Evolutionary conservation across 1,140 invertebrate species (phyloP).

Genomic region (Schlechtendalia chinensis): DNA sequence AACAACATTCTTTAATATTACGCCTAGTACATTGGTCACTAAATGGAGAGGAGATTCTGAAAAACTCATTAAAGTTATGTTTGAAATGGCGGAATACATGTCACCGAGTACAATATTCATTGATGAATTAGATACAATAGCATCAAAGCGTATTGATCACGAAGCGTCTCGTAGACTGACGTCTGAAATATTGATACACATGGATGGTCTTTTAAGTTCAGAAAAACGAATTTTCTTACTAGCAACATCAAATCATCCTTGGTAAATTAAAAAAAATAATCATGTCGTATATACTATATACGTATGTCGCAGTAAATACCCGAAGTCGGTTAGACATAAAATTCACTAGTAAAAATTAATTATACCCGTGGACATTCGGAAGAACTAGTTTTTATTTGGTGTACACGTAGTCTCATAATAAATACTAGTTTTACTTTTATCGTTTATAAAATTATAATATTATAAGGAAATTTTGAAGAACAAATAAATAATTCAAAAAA

Average conservation of each 20-base stretch:
- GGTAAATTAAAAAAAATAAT: conserved; percentile 60
- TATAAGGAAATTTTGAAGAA: too few species aligned
- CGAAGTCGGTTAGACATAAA: too few species aligned
- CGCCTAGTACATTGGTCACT: conserved; percentile 81
- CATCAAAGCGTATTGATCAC: conserved; percentile 75
- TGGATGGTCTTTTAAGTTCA: conserved; percentile 76
- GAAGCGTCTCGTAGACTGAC: conserved; percentile 90
- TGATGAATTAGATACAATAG: conserved; percentile 91
- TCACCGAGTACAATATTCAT: conserved; percentile 94
- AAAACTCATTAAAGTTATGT: conserved; percentile 83
- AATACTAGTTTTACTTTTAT: too few species aligned
- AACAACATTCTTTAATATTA: conserved; percentile 90
- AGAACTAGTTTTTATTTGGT: too few species aligned
- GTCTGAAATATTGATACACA: conserved; percentile 86
- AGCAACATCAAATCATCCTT: conserved; percentile 87
- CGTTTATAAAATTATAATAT: too few species aligned
- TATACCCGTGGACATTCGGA: too few species aligned
- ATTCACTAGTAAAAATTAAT: too few species aligned
- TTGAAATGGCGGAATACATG: conserved; percentile 84
- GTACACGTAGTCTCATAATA: too few species aligned
- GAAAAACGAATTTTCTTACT: conserved; percentile 75
- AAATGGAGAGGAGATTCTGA: conserved; percentile 96
- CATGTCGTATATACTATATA: too few species aligned
- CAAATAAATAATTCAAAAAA: too few species aligned
- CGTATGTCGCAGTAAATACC: too few species aligned